Conservation (phyloP, 2,888 invertebrate genomes). For the Oxystoma pomonae region DNA sequence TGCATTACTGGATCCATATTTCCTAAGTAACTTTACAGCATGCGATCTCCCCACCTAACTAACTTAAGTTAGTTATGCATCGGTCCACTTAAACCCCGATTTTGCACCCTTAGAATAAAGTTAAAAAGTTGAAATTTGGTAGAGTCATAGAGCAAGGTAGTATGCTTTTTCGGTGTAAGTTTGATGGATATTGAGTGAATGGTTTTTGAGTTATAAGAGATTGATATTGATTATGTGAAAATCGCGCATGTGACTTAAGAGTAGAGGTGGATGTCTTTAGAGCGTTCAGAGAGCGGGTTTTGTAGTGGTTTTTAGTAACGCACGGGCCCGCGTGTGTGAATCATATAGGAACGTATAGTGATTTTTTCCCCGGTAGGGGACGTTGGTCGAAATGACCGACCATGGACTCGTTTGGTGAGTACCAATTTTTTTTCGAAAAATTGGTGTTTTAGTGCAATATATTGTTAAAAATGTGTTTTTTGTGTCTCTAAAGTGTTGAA, state of each 20-base stretch:
- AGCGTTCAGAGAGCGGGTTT: conserved; percentile 36
- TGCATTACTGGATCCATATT: conserved; percentile 46
- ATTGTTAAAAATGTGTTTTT: background rate
- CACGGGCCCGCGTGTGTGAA: conserved; percentile 46
- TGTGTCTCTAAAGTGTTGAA: too few species aligned
- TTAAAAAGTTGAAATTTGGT: conserved; percentile 10
- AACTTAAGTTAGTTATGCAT: conserved; percentile 31
- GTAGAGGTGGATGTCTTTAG: conserved; percentile 35
- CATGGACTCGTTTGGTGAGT: conserved; percentile 46
- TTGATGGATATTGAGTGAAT: conserved; percentile 17
- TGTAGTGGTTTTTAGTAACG: conserved; percentile 47
- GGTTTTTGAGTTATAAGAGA: conserved; percentile 26
- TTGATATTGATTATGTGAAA: conserved; percentile 35
- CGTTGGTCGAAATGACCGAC: conserved; percentile 44
- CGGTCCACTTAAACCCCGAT: conserved; percentile 20
- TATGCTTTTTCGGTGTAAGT: conserved; percentile 18
- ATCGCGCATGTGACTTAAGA: conserved; percentile 37
- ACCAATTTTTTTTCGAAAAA: conserved; percentile 3
- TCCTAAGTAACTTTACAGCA: conserved; percentile 34
- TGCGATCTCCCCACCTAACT: conserved; percentile 34
- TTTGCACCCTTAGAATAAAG: conserved; percentile 20
- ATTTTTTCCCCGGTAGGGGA: conserved; percentile 41
- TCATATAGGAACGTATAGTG: conserved; percentile 40
- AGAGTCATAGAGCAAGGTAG: conserved; percentile 1
- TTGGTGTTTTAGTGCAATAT: background rate